Evolutionary conservation across 1,140 invertebrate genomes (phyloP).

Genomic region (Gryllus bimaculatus): DNA sequence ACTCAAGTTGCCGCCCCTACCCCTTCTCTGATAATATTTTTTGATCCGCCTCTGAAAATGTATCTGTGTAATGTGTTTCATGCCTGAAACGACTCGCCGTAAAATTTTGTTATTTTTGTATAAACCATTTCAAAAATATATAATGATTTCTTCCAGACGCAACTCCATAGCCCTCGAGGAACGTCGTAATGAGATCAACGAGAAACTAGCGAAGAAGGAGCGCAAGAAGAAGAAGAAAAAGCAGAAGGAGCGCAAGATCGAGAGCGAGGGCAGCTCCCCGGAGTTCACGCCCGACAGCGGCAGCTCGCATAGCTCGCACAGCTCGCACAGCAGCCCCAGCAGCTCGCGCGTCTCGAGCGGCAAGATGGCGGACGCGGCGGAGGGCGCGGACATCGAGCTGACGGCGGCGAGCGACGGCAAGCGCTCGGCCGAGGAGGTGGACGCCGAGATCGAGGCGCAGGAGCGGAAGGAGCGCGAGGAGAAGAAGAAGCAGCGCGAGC

Average conservation of each 20-base stretch:
- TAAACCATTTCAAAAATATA: background rate
- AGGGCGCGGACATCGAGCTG: slow-evolving; percentile 9
- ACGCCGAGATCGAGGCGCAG: slow-evolving; percentile 51
- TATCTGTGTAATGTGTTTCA: background rate
- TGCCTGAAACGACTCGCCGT: too few species aligned
- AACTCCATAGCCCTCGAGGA: slow-evolving; percentile 57
- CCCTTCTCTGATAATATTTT: too few species aligned
- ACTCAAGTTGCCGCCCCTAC: too few species aligned
- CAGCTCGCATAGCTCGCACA: slow-evolving; percentile 9
- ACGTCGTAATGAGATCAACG: slow-evolving; percentile 55
- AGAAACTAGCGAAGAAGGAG: slow-evolving; percentile 62
- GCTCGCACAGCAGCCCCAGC: background rate
- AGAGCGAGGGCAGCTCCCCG: slow-evolving; percentile 18
- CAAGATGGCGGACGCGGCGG: slow-evolving; percentile 23
- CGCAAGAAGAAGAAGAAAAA: slow-evolving; percentile 60
- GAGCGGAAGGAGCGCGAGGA: slow-evolving; percentile 56
- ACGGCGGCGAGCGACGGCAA: slow-evolving; percentile 15
- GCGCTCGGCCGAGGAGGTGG: slow-evolving; percentile 23
- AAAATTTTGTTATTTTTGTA: background rate
- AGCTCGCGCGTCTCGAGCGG: background rate
- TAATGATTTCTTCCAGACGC: slow-evolving; percentile 34
- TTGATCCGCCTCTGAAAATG: too few species aligned
- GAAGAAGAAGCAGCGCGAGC: slow-evolving; percentile 62
- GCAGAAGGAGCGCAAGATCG: slow-evolving; percentile 41
- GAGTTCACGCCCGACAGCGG: slow-evolving; percentile 20